Conservation (phyloP, 2,888 invertebrate species). For the Drosophila neotestacea region DNA sequence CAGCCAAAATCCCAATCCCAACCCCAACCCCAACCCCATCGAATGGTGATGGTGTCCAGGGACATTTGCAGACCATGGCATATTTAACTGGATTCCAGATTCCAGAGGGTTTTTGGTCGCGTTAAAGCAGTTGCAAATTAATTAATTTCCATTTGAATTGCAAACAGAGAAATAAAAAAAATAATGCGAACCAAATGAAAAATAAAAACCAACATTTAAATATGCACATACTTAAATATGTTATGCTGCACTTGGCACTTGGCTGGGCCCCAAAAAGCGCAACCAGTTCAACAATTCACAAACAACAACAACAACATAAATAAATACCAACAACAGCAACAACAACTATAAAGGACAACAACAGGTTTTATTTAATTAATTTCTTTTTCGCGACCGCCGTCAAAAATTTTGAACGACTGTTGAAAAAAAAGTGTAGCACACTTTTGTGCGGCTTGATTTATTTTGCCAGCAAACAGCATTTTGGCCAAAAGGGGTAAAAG, state of each 20-base stretch:
- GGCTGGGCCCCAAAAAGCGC: constrained; percentile 34
- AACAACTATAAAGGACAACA: constrained; percentile 44
- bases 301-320: constrained; percentile 14
- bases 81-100: constrained; percentile 16
- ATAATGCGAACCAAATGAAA: constrained; percentile 24
- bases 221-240: constrained; percentile 48
- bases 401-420: constrained; percentile 44
- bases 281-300: constrained; percentile 25
- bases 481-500: neutral
- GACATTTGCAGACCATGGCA: constrained; percentile 21
- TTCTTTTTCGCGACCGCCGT: constrained; percentile 41
- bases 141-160: constrained; percentile 73
- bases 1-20: constrained; percentile 3
- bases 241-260: constrained; percentile 43
- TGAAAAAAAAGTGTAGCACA: constrained; percentile 53
- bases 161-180: constrained; percentile 43
- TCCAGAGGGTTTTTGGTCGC: neutral
- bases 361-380: constrained; percentile 58
- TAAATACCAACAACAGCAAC: constrained; percentile 6
- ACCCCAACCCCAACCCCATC: neutral
- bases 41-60: constrained; percentile 4
- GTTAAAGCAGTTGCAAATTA: constrained; percentile 59
- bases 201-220: constrained; percentile 30
- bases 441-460: constrained; percentile 67
- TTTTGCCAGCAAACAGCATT: constrained; percentile 48